Base-by-base conservation (phyloP, 2,797 vertebrate genomes). In the Diplodus sargus region DNA sequence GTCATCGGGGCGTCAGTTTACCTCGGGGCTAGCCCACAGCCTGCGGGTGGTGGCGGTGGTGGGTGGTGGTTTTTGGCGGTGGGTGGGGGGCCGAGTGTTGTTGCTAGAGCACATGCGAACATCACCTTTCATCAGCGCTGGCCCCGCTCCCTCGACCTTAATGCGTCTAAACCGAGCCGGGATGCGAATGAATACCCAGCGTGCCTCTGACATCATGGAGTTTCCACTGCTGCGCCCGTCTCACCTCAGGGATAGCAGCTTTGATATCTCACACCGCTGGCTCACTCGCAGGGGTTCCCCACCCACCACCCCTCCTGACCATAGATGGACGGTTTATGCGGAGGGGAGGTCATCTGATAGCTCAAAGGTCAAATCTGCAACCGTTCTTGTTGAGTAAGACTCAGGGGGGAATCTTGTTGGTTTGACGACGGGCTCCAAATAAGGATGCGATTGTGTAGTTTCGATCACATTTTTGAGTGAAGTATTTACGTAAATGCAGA, bases 181-280 rank as follows among this genome's bases (percentile, higher is more conserved):
- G 85, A 86, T 78, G 62, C 28, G 82, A 75, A 81, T 66, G 58
- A 81, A 91, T 87, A 11, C 81, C 76, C 58, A 14, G 73, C 82
- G 48, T 90, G 86, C 75, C 86, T 86, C 80, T 91, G 92, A 92
- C 91, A 92, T 94, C 93, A 93, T 91, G 92, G 90, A 94, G 91
- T 93, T 94, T 94, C 92, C 92, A 93, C 90, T 93, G 92, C 86
- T 75, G 89, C 2, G 65, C 76, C 84, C 25, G 22, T 81, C 72
- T 85, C 83, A 70, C 61, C 75, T 74, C 81, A 62, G 60, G 85
- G 85, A 89, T 89, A 71, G 74, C 89, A 52, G 85, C 88, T 91
- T 91, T 91, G 90, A 93, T 92, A 92, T 91, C 85, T 91, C 85
- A 93, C 60, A 83, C 88, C 1, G 16, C 67, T 85, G 89, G 87